Conservation (phyloP, 2,888 invertebrate species). For the Coenonympha glycerion region DNA sequence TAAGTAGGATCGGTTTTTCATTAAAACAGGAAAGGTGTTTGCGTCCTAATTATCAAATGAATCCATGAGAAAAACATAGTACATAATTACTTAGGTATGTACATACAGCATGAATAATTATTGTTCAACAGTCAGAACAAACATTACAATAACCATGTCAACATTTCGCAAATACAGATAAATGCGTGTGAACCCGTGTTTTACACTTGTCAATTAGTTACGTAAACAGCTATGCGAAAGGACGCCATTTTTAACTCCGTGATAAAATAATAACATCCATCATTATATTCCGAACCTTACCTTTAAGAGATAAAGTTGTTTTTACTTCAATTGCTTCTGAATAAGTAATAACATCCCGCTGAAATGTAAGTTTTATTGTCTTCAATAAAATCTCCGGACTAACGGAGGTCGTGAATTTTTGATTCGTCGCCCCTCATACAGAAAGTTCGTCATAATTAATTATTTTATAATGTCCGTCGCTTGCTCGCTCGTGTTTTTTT, state of each 20-base stretch:
- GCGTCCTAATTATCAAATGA: too few relatives aligned
- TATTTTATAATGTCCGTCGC: slow-evolving; percentile 24
- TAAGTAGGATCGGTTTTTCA: too few relatives aligned
- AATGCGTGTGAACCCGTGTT: slow-evolving; percentile 7
- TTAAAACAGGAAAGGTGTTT: too few relatives aligned
- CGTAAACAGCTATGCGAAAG: slow-evolving; percentile 19
- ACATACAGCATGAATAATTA: neutral
- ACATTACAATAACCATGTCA: neutral
- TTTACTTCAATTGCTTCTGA: neutral
- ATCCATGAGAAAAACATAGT: too few relatives aligned
- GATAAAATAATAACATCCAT: slow-evolving; percentile 13
- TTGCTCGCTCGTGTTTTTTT: slow-evolving; percentile 23
- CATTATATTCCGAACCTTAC: slow-evolving; percentile 1
- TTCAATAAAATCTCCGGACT: slow-evolving; percentile 25
- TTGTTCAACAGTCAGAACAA: neutral
- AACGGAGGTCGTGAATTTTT: slow-evolving; percentile 26
- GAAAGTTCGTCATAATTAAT: slow-evolving; percentile 24
- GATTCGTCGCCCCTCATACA: slow-evolving; percentile 22
- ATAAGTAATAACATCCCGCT: slow-evolving; percentile 15
- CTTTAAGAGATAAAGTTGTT: neutral
- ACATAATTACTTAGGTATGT: too few relatives aligned
- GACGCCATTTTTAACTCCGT: slow-evolving; percentile 15
- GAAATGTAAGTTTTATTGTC: slow-evolving; percentile 27
- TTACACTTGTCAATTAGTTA: slow-evolving; percentile 25
- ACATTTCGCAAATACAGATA: slow-evolving; percentile 4